These are phyloP conservation scores for Eupelmus urozonus DNA, from an alignment of 2,888 invertebrate species.

Conservation along the genomic window DNA sequence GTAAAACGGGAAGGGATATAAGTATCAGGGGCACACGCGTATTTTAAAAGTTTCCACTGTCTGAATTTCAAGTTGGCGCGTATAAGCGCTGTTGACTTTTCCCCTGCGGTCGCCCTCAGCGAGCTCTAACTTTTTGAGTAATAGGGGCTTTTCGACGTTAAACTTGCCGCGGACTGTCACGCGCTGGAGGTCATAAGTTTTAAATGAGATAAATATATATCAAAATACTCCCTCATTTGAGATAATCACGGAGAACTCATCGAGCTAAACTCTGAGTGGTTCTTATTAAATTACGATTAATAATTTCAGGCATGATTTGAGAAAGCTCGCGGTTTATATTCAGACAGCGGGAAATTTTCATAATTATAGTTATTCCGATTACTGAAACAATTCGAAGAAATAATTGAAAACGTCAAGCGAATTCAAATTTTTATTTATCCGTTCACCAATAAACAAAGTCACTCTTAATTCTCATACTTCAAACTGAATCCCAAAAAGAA, in stretches of 20 bases:
- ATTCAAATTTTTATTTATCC: no score
- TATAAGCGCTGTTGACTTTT: constrained; percentile 43
- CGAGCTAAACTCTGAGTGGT: no score
- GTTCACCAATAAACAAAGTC: no score
- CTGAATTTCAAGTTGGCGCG: constrained; percentile 43
- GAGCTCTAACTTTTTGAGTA: constrained; percentile 42
- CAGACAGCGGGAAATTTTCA: no score
- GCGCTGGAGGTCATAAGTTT: constrained; percentile 14
- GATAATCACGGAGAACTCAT: neutral
- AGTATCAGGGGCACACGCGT: neutral
- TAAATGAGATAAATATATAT: constrained; percentile 21
- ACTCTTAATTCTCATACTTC: no score
- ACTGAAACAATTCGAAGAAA: no score
- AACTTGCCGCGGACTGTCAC: neutral
- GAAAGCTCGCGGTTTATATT: no score
- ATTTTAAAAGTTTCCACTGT: constrained; percentile 37
- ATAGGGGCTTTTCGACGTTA: constrained; percentile 31
- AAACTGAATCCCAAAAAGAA: no score
- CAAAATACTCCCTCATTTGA: constrained; percentile 37
- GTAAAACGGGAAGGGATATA: constrained; percentile 7
- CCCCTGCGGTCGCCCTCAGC: constrained; percentile 16
- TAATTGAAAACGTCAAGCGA: no score
- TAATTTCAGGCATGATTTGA: no score
- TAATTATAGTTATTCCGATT: no score
- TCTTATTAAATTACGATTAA: no score